Evolutionary conservation across 2,888 invertebrate genomes (phyloP).

Genomic region (Acrocyrtus sp.): DNA sequence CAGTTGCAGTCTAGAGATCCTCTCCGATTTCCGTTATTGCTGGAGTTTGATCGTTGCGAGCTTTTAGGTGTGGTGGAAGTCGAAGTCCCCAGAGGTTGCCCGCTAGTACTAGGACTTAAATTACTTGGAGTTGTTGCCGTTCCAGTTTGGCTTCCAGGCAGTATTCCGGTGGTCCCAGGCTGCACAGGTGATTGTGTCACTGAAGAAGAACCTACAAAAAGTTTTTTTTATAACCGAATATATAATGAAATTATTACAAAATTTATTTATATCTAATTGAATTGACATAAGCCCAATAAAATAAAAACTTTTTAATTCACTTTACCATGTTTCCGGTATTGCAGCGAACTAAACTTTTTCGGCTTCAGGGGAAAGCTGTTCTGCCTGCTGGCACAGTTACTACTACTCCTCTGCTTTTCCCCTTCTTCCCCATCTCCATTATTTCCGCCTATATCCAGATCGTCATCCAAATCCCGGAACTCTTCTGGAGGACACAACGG

Average conservation of each 20-base stretch:
- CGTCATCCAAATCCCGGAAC: conserved; percentile 53
- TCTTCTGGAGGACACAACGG: conserved; percentile 50
- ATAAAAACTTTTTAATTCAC: background rate
- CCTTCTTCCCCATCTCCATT: background rate
- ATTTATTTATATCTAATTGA: too few relatives aligned
- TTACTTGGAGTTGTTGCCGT: background rate
- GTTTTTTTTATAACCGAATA: too few relatives aligned
- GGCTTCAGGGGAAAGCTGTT: conserved; percentile 37
- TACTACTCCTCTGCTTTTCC: conserved; percentile 9
- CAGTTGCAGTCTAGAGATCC: conserved; percentile 46
- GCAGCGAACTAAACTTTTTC: conserved; percentile 45
- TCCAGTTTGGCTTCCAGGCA: background rate
- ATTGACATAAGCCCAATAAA: too few relatives aligned
- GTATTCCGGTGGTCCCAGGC: background rate
- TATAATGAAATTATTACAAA: too few relatives aligned
- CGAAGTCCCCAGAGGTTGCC: background rate
- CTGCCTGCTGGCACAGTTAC: conserved; percentile 1
- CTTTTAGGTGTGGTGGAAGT: conserved; percentile 23
- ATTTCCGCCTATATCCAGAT: background rate
- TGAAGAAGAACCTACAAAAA: background rate
- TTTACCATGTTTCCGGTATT: conserved; percentile 36
- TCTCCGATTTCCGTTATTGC: conserved; percentile 1
- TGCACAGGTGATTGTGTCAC: conserved; percentile 5
- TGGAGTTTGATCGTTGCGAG: background rate
- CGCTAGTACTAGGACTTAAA: conserved; percentile 11